These are phyloP conservation scores for Phataginus tetradactyla DNA, from an alignment of 2,797 vertebrate species.

Conservation along the genomic window DNA sequence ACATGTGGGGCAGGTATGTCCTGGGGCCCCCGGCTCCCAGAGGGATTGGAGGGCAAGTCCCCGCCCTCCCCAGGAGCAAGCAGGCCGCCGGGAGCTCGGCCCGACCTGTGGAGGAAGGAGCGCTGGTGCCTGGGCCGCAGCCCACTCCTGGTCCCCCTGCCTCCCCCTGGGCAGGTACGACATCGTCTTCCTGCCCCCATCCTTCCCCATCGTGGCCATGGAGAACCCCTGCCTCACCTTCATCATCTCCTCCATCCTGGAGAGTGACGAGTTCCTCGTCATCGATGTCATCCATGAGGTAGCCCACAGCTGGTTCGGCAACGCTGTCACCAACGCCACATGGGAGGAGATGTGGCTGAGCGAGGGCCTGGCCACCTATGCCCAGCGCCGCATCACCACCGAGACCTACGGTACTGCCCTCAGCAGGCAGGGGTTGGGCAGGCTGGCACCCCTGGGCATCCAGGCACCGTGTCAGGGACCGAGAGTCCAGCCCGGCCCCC, in stretches of 20 bases:
- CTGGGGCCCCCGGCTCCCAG: not conserved
- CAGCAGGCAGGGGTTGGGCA: fast-evolving
- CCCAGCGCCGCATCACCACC: constrained; percentile 96
- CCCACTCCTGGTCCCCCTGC: not conserved
- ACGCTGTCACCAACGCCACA: constrained; percentile 96
- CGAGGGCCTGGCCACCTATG: constrained; percentile 96
- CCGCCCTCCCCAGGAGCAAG: not conserved
- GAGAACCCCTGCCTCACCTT: constrained; percentile 99
- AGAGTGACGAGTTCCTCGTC: constrained; percentile 96
- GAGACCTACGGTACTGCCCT: constrained; percentile 91
- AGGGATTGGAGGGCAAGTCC: not conserved
- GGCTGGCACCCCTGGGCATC: not conserved
- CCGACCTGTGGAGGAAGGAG: not conserved
- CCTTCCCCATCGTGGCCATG: constrained; percentile 99
- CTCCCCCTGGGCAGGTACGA: constrained; percentile 90
- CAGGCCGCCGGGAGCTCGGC: too few species aligned
- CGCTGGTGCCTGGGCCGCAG: fast-evolving
- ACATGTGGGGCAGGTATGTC: constrained; percentile 96
- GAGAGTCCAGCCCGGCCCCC: not conserved
- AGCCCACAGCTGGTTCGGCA: constrained; percentile 98
- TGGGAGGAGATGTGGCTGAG: constrained; percentile 99
- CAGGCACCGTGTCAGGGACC: fast-evolving
- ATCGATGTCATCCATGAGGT: constrained; percentile 97
- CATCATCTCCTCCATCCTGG: constrained; percentile 98
- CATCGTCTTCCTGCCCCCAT: constrained; percentile 97